Evolutionary conservation across 2,797 vertebrate genomes (phyloP).

Genomic region (Myotis myotis): DNA sequence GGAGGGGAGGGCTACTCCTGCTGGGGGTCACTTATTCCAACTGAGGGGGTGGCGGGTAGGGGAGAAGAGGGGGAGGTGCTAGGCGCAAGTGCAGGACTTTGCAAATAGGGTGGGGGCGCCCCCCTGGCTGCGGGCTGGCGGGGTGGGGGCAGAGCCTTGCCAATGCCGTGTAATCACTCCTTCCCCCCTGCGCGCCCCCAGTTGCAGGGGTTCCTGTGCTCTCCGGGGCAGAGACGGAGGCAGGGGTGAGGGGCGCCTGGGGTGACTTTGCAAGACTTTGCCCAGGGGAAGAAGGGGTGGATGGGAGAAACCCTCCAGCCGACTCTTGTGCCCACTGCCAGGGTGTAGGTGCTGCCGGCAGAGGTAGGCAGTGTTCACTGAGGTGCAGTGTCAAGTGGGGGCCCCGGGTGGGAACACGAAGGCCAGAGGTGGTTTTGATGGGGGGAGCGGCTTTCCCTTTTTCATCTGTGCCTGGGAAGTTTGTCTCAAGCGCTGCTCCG

Average conservation of each 20-base stretch:
- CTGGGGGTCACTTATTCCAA: slow-evolving; percentile 63
- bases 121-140: slow-evolving; percentile 14
- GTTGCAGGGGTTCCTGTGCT: slow-evolving; percentile 33
- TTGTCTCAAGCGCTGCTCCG: slow-evolving; percentile 72
- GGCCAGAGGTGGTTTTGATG: neutral
- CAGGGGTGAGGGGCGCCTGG: slow-evolving; percentile 65
- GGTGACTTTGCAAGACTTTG: slow-evolving; percentile 78
- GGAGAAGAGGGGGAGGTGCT: slow-evolving; percentile 69
- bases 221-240: neutral
- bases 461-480: slow-evolving; percentile 69
- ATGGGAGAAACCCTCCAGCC: slow-evolving; percentile 34
- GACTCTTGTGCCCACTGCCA: slow-evolving; percentile 35
- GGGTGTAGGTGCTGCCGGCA: slow-evolving; percentile 66
- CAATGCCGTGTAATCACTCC: slow-evolving; percentile 31
- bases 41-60: slow-evolving; percentile 59
- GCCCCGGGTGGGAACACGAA: neutral
- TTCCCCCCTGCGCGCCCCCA: neutral
- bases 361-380: slow-evolving; percentile 40
- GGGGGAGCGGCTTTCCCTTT: slow-evolving; percentile 46
- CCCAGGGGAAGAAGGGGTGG: slow-evolving; percentile 54
- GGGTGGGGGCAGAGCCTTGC: slow-evolving; percentile 65
- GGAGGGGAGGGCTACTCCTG: slow-evolving; percentile 46
- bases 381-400: slow-evolving; percentile 15
- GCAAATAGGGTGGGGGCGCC: slow-evolving; percentile 70
- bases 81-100: slow-evolving; percentile 66